Conservation (phyloP, 1,140 invertebrate genomes). For the Apolygus lucorum region DNA sequence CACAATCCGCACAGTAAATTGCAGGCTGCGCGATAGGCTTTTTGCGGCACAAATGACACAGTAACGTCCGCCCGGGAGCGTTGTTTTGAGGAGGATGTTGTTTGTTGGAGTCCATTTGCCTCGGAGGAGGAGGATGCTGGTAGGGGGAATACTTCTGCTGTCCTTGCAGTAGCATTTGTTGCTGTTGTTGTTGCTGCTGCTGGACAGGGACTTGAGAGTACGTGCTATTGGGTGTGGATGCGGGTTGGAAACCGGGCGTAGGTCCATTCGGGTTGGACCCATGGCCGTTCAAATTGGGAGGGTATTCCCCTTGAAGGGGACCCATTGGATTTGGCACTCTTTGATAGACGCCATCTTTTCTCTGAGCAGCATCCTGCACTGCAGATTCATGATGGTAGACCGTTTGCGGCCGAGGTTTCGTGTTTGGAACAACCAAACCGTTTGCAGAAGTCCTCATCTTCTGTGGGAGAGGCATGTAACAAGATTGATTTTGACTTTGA, state of each 20-base stretch:
- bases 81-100: slow-evolving; percentile 12
- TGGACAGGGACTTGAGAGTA: not conserved
- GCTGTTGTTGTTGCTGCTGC: slow-evolving; percentile 21
- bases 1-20: slow-evolving; percentile 78
- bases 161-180: not conserved
- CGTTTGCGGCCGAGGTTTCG: slow-evolving; percentile 29
- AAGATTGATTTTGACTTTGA: slow-evolving; percentile 18
- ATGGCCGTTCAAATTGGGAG: not conserved
- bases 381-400: slow-evolving; percentile 33
- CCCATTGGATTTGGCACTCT: slow-evolving; percentile 29
- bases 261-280: not conserved
- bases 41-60: slow-evolving; percentile 76
- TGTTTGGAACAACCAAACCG: slow-evolving; percentile 16
- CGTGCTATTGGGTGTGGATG: not conserved
- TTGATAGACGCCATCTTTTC: slow-evolving; percentile 29
- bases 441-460: slow-evolving; percentile 6
- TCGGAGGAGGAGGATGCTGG: slow-evolving; percentile 38
- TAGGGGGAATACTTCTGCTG: slow-evolving; percentile 37
- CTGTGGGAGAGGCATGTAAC: slow-evolving; percentile 14
- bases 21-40: slow-evolving; percentile 62
- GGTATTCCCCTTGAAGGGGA: slow-evolving; percentile 18
- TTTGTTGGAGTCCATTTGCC: slow-evolving; percentile 24
- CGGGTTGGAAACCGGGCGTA: not conserved
- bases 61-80: slow-evolving; percentile 38
- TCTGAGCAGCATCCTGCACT: slow-evolving; percentile 27